Evolutionary conservation across 1,140 invertebrate genomes (phyloP), one percentile per base, ranked within the genome.

Genomic region (Brachionus rotundiformis): DNA sequence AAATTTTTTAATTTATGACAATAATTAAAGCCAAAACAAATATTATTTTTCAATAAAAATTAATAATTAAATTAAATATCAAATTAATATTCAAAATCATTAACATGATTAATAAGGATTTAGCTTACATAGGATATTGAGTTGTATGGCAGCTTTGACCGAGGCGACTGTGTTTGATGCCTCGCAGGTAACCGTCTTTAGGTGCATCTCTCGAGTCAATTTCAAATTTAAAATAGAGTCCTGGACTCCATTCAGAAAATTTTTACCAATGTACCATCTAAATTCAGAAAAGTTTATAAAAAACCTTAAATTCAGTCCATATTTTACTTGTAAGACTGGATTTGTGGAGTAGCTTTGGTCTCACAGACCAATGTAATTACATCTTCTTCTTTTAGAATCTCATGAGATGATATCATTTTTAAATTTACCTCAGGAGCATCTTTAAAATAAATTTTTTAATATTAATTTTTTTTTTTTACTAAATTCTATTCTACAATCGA

Each of bases 361-460:
- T 59, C 76, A 63, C 76, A 79, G 1, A 36, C 44, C 7, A 79
- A 19, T 11, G 44, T 79, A 41, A 79, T 13, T 4, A 79, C 76
- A 41, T 79, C 76, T 59, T 79, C 76, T 79, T 79, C 76, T 63
- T 23, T 79, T 19, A 79, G 19, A 27, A 79, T 19, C 7, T 59
- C 11, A 41, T 41, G 49, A 19, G 16, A 13, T 10, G 76, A 79
- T 3, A 59, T 59, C 19, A 79, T 19, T 31, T 63, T 54, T 19
- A 79, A 59, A 63, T 79, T 79, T 3, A 79, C 76, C 31, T 79
- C 76, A 23, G 76, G 76, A n/a, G 76, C 76, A 63, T 79, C 76
- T 79, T 44, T 0, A 61, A 39, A 79, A 79, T 36, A 68, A 68
- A 68, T 39, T 33, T 13, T 27, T 19, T 2, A 36, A 68, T 29